Evolutionary conservation across 1,140 invertebrate species (phyloP), one percentile per base, ranked within the genome.

Genomic region (Drosophila pectinifera): DNA sequence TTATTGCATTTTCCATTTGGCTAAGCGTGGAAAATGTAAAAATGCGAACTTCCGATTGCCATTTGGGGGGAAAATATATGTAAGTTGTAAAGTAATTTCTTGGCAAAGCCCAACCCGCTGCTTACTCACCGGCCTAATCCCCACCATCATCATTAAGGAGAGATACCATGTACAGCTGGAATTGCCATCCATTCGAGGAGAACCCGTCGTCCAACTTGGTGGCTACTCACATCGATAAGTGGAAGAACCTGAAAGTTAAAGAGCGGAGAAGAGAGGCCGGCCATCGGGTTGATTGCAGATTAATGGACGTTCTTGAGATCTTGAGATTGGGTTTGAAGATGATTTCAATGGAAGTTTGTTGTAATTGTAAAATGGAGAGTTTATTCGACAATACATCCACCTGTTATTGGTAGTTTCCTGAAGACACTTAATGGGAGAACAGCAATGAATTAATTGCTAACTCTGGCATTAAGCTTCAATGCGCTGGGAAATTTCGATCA

Each of bases 11-110:
- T 70, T 75, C 55, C 64, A 62, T 81, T 67, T 65, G 55, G 64
- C 72, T 48, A 57, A 80, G 78, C 73, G 59, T 81, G 78, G 65
- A 62, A 76, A 81, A 74, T 75, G 80, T 49, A 61, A 76, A 59
- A 81, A 80, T 65, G 34, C 65, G 39, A 68, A 78, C 79, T 82
- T 82, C 79, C 79, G 79, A 78, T 80, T 68, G 69, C 54, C 62
- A 56, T 76, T 76, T 58, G 48, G 41, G 13, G 16, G 18, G 13
- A 34, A 51, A 51, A 46, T 67, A 64, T 56, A 76, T 69, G 36
- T 22, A 68, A 57, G 36, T 73, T 38, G 38, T 20, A 18, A 34
- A 51, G 4, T 31, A 57, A 39, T 39, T 65, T 34, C 22, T 48
- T 31, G 38, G 80, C 80, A 82, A 83, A 51, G 41, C 39, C 34